phyloP scores from a whole-genome alignment of 2,888 invertebrate genomes.

The Rutpela maculata region DNA sequence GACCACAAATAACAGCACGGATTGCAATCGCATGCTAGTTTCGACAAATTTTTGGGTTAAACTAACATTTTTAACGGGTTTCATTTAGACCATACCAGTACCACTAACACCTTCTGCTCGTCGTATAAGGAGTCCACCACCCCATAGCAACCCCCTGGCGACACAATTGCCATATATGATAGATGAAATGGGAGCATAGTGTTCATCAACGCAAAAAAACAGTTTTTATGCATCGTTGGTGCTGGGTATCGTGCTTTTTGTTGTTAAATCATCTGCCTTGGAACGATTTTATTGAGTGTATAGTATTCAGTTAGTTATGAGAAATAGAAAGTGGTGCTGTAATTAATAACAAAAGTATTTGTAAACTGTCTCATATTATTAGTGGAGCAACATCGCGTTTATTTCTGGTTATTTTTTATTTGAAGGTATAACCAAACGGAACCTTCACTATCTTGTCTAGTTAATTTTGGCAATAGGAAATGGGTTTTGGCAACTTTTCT shows the following conservation, averaged over 20 bases:
- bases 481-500: too few relatives aligned
- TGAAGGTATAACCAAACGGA: too few relatives aligned
- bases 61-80: constrained; percentile 3
- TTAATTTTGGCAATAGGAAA: too few relatives aligned
- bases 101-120: constrained; percentile 64
- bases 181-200: constrained; percentile 77
- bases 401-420: too few relatives aligned
- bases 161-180: constrained; percentile 79
- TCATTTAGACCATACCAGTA: constrained; percentile 45
- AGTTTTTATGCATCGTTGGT: constrained; percentile 42
- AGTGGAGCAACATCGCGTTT: too few relatives aligned
- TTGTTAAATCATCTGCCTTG: not conserved
- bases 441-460: too few relatives aligned
- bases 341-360: too few relatives aligned
- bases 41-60: not conserved
- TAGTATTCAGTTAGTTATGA: constrained; percentile 1
- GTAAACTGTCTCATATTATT: too few relatives aligned
- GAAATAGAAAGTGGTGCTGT: not conserved
- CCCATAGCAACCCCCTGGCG: constrained; percentile 71
- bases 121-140: constrained; percentile 69
- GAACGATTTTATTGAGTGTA: constrained; percentile 31
- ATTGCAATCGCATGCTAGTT: not conserved
- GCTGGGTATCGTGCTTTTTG: constrained; percentile 42
- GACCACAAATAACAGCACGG: too few relatives aligned
- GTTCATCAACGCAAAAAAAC: constrained; percentile 64